These are phyloP conservation scores for Drosophila arawakana DNA, from an alignment of 1,140 invertebrate species.

Conservation along the genomic window DNA sequence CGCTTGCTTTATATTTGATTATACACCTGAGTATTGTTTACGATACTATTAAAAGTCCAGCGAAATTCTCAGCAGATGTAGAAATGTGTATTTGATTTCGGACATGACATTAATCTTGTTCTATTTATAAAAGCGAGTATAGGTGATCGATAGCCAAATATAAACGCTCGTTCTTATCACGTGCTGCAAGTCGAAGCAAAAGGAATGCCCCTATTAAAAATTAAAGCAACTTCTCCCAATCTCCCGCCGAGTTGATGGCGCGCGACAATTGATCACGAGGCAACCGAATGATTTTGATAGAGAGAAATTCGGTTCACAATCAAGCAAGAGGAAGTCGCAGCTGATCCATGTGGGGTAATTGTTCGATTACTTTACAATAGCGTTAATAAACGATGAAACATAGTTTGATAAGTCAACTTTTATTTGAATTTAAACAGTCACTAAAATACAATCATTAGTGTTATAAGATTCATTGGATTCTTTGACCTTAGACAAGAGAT, in stretches of 20 bases:
- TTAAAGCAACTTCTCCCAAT: slow-evolving; percentile 15
- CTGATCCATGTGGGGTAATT: slow-evolving; percentile 22
- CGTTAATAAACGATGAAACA: slow-evolving; percentile 4
- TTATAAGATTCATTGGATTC: background rate
- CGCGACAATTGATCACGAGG: slow-evolving; percentile 52
- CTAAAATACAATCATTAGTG: background rate
- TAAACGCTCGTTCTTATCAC: slow-evolving; percentile 64
- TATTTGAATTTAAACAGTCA: background rate
- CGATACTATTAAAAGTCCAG: background rate
- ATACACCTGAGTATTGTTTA: background rate
- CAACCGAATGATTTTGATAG: slow-evolving; percentile 37
- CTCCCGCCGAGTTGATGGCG: slow-evolving; percentile 29
- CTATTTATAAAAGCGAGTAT: slow-evolving; percentile 61
- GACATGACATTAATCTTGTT: slow-evolving; percentile 45
- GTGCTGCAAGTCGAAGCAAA: slow-evolving; percentile 43
- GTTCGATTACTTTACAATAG: slow-evolving; percentile 37
- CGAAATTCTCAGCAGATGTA: background rate
- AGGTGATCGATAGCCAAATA: slow-evolving; percentile 61
- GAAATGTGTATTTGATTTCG: slow-evolving; percentile 11
- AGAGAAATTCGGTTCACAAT: slow-evolving; percentile 1
- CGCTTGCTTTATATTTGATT: background rate
- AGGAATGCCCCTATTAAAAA: slow-evolving; percentile 5
- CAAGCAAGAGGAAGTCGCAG: slow-evolving; percentile 11
- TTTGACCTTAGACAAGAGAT: no score
- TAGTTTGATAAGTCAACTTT: background rate